Base-by-base conservation (phyloP, 2,888 invertebrate genomes). In the Terebella lapidaria region DNA sequence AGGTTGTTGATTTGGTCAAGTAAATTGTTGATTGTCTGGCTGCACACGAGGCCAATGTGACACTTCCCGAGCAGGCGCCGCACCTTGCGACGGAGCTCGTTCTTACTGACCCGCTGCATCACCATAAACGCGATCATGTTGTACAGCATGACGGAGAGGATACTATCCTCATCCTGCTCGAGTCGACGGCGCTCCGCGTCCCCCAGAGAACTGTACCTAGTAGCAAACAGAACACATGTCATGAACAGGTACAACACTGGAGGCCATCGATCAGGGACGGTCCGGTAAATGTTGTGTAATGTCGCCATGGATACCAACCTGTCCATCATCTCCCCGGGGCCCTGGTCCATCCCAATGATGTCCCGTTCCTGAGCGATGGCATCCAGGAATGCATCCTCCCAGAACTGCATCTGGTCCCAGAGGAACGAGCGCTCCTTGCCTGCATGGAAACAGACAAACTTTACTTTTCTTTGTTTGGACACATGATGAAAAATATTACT, bases 301-400 rank as follows among this genome's bases (percentile, higher is more conserved):
- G n/a, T n/a, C n/a, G n/a, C n/a, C n/a, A n/a, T n/a, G n/a, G n/a
- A n/a, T n/a, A 35, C 42, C n/a, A n/a, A 85, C 84, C 95, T 87
- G 74, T 96, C 96, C 93, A 97, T 95, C 96, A 97, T 96, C 83
- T 96, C 96, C 58, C 91, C 88, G 35, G 96, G 94, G 24, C 96
- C 95, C 84, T 99, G 97, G 84, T 99, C 99, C 96, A 99, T 96
- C 58, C 99, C 81, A 70, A 97, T 92, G 87, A 97, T 93, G 76
- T 99, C 99, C 25, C 99, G 85, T 79, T 99, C 99, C 81, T 99
- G 97, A 25, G 87, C 86, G 1, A 99, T 97, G 0, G 97, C 95
- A 82, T 99, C 99, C 59, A 97, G 84, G 78, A 99, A 99, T 0
- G 94, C 91, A 79, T 99, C 97, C 80, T 99, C 99, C 99, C 99